Conservation (phyloP, 2,797 vertebrate species). For the Rhinoraja longicauda region DNA sequence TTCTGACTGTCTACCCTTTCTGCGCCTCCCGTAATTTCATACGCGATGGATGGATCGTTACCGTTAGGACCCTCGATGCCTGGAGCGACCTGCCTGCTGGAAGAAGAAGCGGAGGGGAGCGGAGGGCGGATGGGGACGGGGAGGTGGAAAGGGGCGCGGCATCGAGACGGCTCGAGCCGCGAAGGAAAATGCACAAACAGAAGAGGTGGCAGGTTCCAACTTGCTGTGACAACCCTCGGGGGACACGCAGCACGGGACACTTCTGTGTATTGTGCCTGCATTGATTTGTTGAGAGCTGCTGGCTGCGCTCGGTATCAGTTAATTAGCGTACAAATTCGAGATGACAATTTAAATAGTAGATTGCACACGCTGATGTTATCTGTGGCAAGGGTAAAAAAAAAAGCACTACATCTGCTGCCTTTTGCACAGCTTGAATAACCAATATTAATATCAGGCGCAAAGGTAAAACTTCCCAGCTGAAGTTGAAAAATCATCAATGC, state of each 20-base stretch:
- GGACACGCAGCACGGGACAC: constrained; percentile 47
- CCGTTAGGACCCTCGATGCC: constrained; percentile 50
- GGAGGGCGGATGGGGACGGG: neutral
- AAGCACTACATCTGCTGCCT: constrained; percentile 39
- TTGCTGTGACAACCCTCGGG: constrained; percentile 48
- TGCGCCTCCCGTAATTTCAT: too few relatives aligned
- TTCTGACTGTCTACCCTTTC: too few relatives aligned
- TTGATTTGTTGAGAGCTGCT: constrained; percentile 51
- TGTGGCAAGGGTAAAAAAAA: constrained; percentile 44
- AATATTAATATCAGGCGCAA: constrained; percentile 56
- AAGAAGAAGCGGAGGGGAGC: neutral
- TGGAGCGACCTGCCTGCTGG: constrained; percentile 48
- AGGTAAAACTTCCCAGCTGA: constrained; percentile 59
- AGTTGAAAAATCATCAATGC: constrained; percentile 68
- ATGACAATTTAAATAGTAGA: constrained; percentile 53
- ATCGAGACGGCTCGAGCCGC: constrained; percentile 57
- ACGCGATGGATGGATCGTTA: too few relatives aligned
- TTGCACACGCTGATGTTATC: constrained; percentile 48
- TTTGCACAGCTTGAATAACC: constrained; percentile 53
- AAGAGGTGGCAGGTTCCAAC: constrained; percentile 48
- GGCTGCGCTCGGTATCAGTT: constrained; percentile 52
- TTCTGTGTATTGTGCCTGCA: constrained; percentile 43
- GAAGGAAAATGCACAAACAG: constrained; percentile 44
- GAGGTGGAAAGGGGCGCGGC: constrained; percentile 33
- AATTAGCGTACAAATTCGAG: constrained; percentile 58